Evolutionary conservation across 2,113 vertebrate species (phyloP).

Genomic region (Rhadina sibilatrix): DNA sequence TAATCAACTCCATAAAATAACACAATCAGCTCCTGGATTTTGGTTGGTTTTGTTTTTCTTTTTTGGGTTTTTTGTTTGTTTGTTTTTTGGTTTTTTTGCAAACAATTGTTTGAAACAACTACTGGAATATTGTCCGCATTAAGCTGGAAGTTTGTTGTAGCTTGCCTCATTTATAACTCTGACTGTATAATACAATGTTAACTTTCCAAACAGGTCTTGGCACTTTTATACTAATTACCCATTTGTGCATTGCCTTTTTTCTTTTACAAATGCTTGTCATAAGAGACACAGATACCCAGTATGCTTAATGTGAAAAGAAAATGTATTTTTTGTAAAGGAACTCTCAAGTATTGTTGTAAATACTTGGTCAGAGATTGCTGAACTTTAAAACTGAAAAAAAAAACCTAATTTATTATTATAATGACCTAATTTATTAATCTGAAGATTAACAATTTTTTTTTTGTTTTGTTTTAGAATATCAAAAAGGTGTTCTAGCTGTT

Average conservation of each 20-base stretch:
- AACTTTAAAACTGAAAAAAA: slow-evolving; percentile 83
- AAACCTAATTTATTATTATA: slow-evolving; percentile 91
- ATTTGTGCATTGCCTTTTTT: slow-evolving; percentile 79
- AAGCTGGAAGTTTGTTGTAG: slow-evolving; percentile 83
- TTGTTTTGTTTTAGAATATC: slow-evolving; percentile 84
- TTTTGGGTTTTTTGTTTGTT: neutral
- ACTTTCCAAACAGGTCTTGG: slow-evolving; percentile 85
- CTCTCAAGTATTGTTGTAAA: slow-evolving; percentile 95
- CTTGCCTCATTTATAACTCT: slow-evolving; percentile 81
- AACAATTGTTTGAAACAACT: slow-evolving; percentile 83
- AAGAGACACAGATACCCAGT: slow-evolving; percentile 81
- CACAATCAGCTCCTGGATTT: slow-evolving; percentile 67
- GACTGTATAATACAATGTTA: slow-evolving; percentile 82
- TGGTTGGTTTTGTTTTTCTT: slow-evolving; percentile 4
- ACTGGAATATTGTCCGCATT: slow-evolving; percentile 84
- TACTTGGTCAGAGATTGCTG: slow-evolving; percentile 90
- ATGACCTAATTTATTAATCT: slow-evolving; percentile 93
- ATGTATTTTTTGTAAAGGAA: slow-evolving; percentile 85
- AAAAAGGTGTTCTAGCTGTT: slow-evolving; percentile 84
- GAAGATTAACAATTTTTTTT: slow-evolving; percentile 83
- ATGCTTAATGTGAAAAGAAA: slow-evolving; percentile 86
- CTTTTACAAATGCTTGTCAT: slow-evolving; percentile 83
- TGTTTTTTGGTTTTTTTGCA: neutral
- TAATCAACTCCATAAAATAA: slow-evolving; percentile 67
- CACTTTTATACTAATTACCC: slow-evolving; percentile 88